Evolutionary conservation across 2,888 invertebrate genomes (phyloP), one percentile per base, ranked within the genome.

Genomic region (Habroteleia sp.): DNA sequence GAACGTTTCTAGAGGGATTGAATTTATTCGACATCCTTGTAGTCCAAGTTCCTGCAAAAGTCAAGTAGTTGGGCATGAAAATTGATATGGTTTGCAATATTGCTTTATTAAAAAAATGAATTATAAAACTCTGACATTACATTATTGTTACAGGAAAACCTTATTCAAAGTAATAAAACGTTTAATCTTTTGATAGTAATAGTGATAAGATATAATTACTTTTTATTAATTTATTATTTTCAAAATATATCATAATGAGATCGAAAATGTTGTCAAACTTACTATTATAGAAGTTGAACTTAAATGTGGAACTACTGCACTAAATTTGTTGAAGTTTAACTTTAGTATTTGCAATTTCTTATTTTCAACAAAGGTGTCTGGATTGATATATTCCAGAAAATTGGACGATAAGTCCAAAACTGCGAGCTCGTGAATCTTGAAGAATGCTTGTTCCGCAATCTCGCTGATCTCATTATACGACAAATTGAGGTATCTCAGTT

Each of bases 371-470:
- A 91, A 90, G 1, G 88, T 89, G 16, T 89, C 89, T 1, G 88
- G 80, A 1, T 85, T 82, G 23, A 91, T 80, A 29, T 82, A 83
- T 27, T 88, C 82, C 6, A 91, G 80, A 58, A 86, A 85, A 80
- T 91, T 91, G 44, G 79, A 78, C 16, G 90, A 90, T 65, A 91
- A 77, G 73, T 91, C 90, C 14, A 91, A 80, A 27, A 88, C 84
- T 4, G 87, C 83, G 4, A 91, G 85, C 52, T 90, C 88, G 1
- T 85, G 75, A 48, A 91, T 83, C 1, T 89, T 89, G 23, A 83
- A 82, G 73, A 91, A 91, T 1, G 91, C 90, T 16, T 84, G 82
- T 1, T 86, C 72, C 6, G 84, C 87, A 33, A 91, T 87, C 41
- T 88, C 86, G 3, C 80, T 87, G 76, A 91, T 89, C 2, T 87